Evolutionary conservation across 2,888 invertebrate species (phyloP), one percentile per base, ranked within the genome.

Genomic region (Vandiemenella viatica): DNA sequence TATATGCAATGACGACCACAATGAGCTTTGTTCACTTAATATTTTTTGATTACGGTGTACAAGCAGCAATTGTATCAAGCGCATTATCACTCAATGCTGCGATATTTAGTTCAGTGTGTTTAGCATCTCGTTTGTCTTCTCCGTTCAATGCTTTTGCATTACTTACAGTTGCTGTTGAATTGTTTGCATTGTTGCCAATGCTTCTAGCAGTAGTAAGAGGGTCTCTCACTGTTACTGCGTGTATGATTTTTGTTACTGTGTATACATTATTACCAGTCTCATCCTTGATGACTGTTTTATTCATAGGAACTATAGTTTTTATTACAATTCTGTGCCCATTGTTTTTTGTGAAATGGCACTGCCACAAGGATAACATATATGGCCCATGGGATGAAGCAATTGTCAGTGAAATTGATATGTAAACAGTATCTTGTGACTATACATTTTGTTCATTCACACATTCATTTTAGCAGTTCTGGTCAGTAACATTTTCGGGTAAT

Each of bases 321-420:
- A 70, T 88, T 32, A 82, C 80, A 61, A 61, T 83, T 8, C 67
- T 82, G 45, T 88, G 84, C 61, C 90, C 90, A 0, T 62, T 75
- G 3, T 74, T 80, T 63, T 91, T 87, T 67, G 77, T 85, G 0
- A 69, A 67, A 46, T 83, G 82, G 71, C 86, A 88, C 61, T 77
- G 71, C 32, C 80, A 81, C 62, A 91, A 90, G 62, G 81, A 85
- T 60, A 96, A 93, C 65, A 95, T 93, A 54, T 85, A 95, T 66
- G 96, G 96, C 0, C 96, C 96, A 0, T 97, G 96, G 96, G 96
- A 96, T 65, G 96, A 97, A 63, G 96, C 96, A 10, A 70, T 87
- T 58, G 79, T 81, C 54, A 77, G 75, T 40, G 51, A 53, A 20
- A 41, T 17, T 17, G 47, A 49, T 43, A 46, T 53, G 50, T 53